Evolutionary conservation across 2,888 invertebrate genomes (phyloP), one percentile per base, ranked within the genome.

Genomic region (Cylloceria caligata): DNA sequence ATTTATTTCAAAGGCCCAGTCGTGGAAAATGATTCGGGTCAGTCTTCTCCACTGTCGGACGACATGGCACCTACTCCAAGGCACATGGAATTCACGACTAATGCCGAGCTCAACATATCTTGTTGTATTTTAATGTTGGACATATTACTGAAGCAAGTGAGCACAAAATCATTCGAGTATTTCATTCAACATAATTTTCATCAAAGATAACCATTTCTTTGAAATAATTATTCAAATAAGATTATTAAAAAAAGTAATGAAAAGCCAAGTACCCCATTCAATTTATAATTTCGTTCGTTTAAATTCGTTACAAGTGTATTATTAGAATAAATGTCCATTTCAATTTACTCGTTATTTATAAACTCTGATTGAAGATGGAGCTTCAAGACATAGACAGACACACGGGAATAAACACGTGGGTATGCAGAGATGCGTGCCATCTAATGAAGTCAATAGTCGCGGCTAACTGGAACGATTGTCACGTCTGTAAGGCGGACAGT

Each of bases 101-200:
- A 96, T 86, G 94, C 95, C 16, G 96, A 96, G 88, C 94, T 96
- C 71, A 97, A 98, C 92, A 94, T 99, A n/a, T 97, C 97, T 0
- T 99, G 99, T 90, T 99, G 98, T 91, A 98, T 99, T 85, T 95
- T 99, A 47, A 99, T 99, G 98, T 94, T 99, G 84, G 99, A 99
- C 91, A 96, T 99, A 86, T 93, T 99, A 64, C 94, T 99, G 13
- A 98, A 98, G 93, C 99, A 99, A 95, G 97, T 97, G 84, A 84
- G 83, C 62, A 0, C 55, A 45, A 27, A 9, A 49, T 64, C 3
- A 47, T 47, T n/a, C n/a, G 4, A 19, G 11, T 21, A 34, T 30
- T 19, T 34, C n/a, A 36, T 0, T 30, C 55, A 9, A 30, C 27
- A 11, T 13, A 5, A 21, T 13, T 52, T 11, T 9, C 24, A 27